Percentiles rank a stretch among this genome's conserved stretches.
phyloP scores from a whole-genome alignment of 2,888 invertebrate genomes.

The Torymus auratus region DNA sequence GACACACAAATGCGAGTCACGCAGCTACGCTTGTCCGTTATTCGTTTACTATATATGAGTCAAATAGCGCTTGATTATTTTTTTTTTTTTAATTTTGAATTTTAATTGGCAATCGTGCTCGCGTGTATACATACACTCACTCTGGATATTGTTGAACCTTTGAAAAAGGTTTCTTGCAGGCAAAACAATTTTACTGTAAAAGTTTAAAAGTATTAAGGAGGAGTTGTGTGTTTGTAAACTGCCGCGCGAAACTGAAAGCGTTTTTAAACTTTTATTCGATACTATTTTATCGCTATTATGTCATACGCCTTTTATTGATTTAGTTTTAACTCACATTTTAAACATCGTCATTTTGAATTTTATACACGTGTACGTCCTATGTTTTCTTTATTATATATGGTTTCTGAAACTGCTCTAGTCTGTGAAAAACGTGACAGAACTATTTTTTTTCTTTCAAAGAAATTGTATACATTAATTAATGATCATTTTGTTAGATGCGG shows the following conservation, averaged over 20 bases:
- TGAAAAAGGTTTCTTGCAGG: not conserved
- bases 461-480: constrained; percentile 27
- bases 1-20: constrained; percentile 17
- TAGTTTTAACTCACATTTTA: constrained; percentile 45
- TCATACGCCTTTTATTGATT: constrained; percentile 43
- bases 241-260: constrained; percentile 25
- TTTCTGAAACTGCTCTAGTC: constrained; percentile 52
- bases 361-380: constrained; percentile 44
- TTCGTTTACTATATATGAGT: constrained; percentile 19
- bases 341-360: constrained; percentile 53
- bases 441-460: constrained; percentile 33
- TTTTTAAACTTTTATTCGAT: constrained; percentile 39
- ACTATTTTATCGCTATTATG: constrained; percentile 19
- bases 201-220: constrained; percentile 46
- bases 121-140: not conserved
- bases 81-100: constrained; percentile 19
- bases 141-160: constrained; percentile 9
- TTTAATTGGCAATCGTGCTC: constrained; percentile 5
- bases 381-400: constrained; percentile 38
- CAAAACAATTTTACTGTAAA: constrained; percentile 4
- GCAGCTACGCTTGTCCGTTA: constrained; percentile 33
- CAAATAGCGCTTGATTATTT: constrained; percentile 15
- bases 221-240: constrained; percentile 11
- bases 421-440: constrained; percentile 39
- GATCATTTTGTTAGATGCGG: constrained; percentile 34